phyloP scores from a whole-genome alignment of 2,797 vertebrate genomes.

The Micrastur ruficollis region DNA sequence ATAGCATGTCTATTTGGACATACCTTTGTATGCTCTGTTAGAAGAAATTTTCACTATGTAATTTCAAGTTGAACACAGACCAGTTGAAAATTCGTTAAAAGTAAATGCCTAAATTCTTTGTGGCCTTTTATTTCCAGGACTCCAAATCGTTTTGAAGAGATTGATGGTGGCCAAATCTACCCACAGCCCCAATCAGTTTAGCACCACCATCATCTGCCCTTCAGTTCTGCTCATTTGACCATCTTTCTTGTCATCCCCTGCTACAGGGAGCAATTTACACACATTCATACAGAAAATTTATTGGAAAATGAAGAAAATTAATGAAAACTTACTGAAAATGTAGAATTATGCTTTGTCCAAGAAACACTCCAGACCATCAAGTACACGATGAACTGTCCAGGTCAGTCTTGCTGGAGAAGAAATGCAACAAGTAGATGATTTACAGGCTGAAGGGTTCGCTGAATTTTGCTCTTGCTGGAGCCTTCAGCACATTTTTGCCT shows the following conservation, averaged over 20 bases:
- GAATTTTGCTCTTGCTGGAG: background rate
- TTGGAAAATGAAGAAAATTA: background rate
- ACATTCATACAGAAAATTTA: background rate
- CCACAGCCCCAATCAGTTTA: fast-evolving
- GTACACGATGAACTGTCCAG: background rate
- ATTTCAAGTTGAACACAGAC: background rate
- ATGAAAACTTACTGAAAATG: background rate
- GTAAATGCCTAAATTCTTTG: background rate
- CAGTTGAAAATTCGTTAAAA: background rate
- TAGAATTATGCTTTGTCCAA: background rate
- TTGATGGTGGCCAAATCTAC: background rate
- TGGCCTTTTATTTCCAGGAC: background rate
- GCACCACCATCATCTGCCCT: background rate
- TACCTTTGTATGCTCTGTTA: background rate
- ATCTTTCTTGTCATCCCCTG: background rate
- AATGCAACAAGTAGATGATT: background rate
- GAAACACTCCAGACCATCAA: background rate
- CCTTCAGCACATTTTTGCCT: background rate
- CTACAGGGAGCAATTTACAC: background rate
- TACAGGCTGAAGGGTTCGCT: background rate
- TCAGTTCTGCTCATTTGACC: background rate
- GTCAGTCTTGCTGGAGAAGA: background rate
- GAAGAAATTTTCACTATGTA: background rate
- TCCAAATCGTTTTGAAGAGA: background rate
- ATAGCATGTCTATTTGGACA: background rate